phyloP scores from a whole-genome alignment of 1,140 invertebrate genomes.

The Listronotus oregonensis region DNA sequence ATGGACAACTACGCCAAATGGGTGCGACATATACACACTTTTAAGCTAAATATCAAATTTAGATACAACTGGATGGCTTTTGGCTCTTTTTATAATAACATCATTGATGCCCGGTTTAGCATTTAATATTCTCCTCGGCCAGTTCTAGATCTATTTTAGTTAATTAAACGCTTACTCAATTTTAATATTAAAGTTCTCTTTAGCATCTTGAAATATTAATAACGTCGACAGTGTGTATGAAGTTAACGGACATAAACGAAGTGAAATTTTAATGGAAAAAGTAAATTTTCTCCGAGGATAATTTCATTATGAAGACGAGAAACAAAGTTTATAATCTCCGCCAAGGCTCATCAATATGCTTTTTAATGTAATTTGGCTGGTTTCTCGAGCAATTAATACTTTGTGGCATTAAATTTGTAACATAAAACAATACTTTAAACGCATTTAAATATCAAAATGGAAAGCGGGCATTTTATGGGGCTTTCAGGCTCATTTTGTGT shows the following conservation, averaged over 20 bases:
- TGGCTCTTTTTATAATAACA: no score
- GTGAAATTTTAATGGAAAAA: slow-evolving; percentile 40
- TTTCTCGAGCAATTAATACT: slow-evolving; percentile 45
- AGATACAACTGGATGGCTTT: no score
- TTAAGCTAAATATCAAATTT: no score
- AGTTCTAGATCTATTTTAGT: background rate
- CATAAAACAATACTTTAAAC: slow-evolving; percentile 48
- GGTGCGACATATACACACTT: no score
- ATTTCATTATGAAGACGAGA: slow-evolving; percentile 37
- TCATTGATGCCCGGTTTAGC: no score
- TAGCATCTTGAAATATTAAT: slow-evolving; percentile 24
- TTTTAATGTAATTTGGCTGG: slow-evolving; percentile 43
- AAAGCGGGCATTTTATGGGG: slow-evolving; percentile 37
- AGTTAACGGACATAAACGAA: slow-evolving; percentile 34
- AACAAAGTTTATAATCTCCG: slow-evolving; percentile 43
- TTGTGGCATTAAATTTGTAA: slow-evolving; percentile 44
- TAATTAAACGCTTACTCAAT: slow-evolving; percentile 14
- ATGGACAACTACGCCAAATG: no score
- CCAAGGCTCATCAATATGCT: slow-evolving; percentile 44
- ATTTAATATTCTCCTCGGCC: no score
- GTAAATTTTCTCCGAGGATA: slow-evolving; percentile 38
- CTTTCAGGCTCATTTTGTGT: slow-evolving; percentile 33
- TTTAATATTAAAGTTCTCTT: slow-evolving; percentile 20
- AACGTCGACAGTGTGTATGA: slow-evolving; percentile 34
- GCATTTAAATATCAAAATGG: slow-evolving; percentile 46